phyloP scores from a whole-genome alignment of 2,113 vertebrate genomes.

The Hemibagrus wyckioides region DNA sequence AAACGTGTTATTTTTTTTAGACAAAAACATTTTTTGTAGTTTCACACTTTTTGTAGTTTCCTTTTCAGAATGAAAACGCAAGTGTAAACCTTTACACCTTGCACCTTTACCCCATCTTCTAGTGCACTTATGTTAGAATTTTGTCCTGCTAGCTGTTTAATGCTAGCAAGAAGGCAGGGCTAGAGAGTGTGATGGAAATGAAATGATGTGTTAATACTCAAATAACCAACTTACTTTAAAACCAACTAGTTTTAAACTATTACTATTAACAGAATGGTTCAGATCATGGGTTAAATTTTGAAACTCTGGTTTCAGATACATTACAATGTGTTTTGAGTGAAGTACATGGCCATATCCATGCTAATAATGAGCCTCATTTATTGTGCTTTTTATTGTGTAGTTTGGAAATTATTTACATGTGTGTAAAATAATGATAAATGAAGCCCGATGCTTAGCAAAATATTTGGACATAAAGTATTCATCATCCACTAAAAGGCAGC shows the following conservation, averaged over 20 bases:
- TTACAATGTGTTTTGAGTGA: too few relatives aligned
- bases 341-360: too few relatives aligned
- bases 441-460: neutral
- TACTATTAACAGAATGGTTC: neutral
- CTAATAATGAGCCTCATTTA: neutral
- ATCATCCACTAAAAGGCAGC: neutral
- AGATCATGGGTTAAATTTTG: neutral
- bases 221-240: neutral
- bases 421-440: neutral
- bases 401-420: too few relatives aligned
- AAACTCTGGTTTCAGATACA: neutral
- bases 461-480: neutral
- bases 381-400: neutral
- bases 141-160: too few relatives aligned
- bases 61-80: neutral
- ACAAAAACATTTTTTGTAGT: neutral
- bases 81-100: neutral
- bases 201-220: neutral
- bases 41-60: neutral
- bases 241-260: neutral
- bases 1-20: neutral
- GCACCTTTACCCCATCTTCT: too few relatives aligned
- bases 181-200: neutral
- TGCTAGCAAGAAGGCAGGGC: neutral
- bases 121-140: too few relatives aligned